Conservation (phyloP, 2,797 vertebrate genomes). For the Adrianichthys oophorus region DNA sequence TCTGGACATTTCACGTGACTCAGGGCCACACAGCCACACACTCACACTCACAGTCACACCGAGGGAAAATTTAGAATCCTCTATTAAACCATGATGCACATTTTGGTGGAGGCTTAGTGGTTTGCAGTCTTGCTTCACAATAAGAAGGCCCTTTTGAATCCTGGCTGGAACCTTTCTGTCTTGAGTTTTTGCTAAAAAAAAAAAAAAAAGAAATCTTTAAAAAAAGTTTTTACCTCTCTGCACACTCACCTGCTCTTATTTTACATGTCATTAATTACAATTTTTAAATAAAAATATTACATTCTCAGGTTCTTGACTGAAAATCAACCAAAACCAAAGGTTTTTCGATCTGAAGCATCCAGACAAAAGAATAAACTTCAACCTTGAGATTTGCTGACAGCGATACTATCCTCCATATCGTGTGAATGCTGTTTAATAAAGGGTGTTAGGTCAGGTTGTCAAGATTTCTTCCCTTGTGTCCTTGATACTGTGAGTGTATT, state of each 20-base stretch:
- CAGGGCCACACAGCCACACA: too few species aligned
- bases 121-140: too few species aligned
- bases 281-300: not conserved
- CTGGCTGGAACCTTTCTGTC: too few species aligned
- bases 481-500: slow-evolving; percentile 6
- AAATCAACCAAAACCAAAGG: slow-evolving; percentile 8
- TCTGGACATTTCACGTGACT: too few species aligned
- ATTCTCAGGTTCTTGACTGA: too few species aligned
- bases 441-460: slow-evolving; percentile 32
- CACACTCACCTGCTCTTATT: not conserved
- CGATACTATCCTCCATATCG: slow-evolving; percentile 30
- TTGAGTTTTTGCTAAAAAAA: not conserved
- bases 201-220: too few species aligned
- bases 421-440: slow-evolving; percentile 29
- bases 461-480: slow-evolving; percentile 20
- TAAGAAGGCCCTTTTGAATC: too few species aligned
- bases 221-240: not conserved
- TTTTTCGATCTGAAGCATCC: slow-evolving; percentile 18
- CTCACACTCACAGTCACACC: too few species aligned
- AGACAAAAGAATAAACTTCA: slow-evolving; percentile 10
- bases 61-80: too few species aligned
- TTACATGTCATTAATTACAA: not conserved
- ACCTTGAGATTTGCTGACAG: slow-evolving; percentile 55
- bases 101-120: too few species aligned
- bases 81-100: too few species aligned